These are phyloP conservation scores for Periophthalmus modestus DNA, from an alignment of 2,113 vertebrate genomes.

Conservation along the genomic window DNA sequence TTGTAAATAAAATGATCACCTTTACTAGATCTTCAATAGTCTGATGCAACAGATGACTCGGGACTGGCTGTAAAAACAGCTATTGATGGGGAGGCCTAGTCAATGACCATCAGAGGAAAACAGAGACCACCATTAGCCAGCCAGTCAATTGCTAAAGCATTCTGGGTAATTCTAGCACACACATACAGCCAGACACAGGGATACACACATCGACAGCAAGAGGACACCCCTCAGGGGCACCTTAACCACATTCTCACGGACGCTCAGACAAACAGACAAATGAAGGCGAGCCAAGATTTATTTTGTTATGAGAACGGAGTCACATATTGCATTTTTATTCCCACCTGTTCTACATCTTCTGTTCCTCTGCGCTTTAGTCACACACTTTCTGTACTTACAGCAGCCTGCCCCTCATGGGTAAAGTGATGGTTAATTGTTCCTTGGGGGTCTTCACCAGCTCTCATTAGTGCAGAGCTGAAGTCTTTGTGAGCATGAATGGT, in stretches of 20 bases:
- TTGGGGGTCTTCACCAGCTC: constrained; percentile 61
- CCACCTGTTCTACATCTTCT: constrained; percentile 1
- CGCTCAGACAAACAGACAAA: constrained; percentile 29
- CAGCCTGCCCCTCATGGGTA: constrained; percentile 34
- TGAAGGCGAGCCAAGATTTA: constrained; percentile 12
- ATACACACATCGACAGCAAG: constrained; percentile 80
- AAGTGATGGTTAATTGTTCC: constrained; percentile 53
- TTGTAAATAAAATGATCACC: not conserved
- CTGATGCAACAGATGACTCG: constrained; percentile 26
- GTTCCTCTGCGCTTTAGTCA: not conserved
- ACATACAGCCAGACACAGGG: constrained; percentile 67
- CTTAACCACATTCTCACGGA: constrained; percentile 50
- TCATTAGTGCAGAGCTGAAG: constrained; percentile 53
- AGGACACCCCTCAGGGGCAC: constrained; percentile 76
- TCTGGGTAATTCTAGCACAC: constrained; percentile 79
- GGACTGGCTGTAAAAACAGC: constrained; percentile 66
- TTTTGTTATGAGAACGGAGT: not conserved
- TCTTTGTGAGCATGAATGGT: constrained; percentile 44
- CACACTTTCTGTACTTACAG: constrained; percentile 10
- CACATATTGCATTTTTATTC: constrained; percentile 1
- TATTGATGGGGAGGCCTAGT: constrained; percentile 78
- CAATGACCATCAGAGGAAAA: constrained; percentile 83
- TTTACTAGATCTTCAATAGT: constrained; percentile 15
- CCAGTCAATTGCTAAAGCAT: constrained; percentile 80
- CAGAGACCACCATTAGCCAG: constrained; percentile 80